Conservation (phyloP, 2,888 invertebrate genomes). For the Isotomurus palustris region DNA sequence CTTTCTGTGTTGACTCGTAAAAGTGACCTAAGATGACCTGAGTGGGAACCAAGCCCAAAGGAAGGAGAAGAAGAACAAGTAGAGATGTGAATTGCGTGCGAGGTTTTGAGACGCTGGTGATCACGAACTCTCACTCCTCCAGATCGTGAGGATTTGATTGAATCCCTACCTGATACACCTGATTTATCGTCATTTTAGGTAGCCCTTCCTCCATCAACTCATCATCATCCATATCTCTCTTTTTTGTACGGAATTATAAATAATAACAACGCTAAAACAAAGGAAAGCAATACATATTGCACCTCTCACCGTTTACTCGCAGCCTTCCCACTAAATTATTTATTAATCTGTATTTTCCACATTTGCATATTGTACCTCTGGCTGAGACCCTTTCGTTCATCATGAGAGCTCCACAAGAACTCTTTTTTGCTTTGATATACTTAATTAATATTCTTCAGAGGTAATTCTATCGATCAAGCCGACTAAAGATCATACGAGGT, state of each 20-base stretch:
- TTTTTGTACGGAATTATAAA: constrained; percentile 4
- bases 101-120: constrained; percentile 19
- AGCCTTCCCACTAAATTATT: constrained; percentile 23
- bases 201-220: constrained; percentile 28
- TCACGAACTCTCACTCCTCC: constrained; percentile 42
- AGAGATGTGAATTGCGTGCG: constrained; percentile 35
- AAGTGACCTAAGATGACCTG: constrained; percentile 33
- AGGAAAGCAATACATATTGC: constrained; percentile 10
- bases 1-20: constrained; percentile 1
- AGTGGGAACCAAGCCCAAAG: constrained; percentile 24
- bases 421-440: constrained; percentile 4
- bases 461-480: constrained; percentile 13
- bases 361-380: too few species aligned
- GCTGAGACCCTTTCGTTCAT: too few species aligned
- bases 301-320: too few species aligned
- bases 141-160: constrained; percentile 43
- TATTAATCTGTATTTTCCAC: constrained; percentile 21
- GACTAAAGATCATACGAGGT: constrained; percentile 4
- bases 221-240: constrained; percentile 1
- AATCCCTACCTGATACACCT: constrained; percentile 40
- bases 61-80: too few species aligned
- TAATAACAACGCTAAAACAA: constrained; percentile 1
- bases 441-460: constrained; percentile 14
- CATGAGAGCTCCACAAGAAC: too few species aligned
- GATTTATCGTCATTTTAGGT: constrained; percentile 39